Percentiles rank a stretch among this genome's conserved stretches.
These are phyloP conservation scores for Ichneumoninae sp. DNA, from an alignment of 2,888 invertebrate species.

Conservation along the genomic window DNA sequence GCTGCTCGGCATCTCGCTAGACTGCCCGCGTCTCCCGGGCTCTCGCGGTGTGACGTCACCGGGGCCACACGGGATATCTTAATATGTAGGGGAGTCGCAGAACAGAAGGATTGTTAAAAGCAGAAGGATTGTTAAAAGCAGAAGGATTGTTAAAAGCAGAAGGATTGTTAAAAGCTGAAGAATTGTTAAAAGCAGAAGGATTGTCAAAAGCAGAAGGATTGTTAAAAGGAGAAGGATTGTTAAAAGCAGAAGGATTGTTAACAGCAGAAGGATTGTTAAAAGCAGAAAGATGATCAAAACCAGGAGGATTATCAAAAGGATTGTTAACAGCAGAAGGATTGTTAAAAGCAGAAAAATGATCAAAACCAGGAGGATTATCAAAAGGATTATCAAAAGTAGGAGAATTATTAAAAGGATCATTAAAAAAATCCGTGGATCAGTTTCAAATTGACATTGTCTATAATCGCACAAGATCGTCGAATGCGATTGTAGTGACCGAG, in stretches of 20 bases:
- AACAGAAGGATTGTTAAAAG: neutral
- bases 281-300: neutral
- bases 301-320: neutral
- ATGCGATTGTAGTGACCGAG: conserved; percentile 8
- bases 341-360: neutral
- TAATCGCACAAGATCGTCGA: conserved; percentile 26
- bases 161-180: no score
- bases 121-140: neutral
- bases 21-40: no score
- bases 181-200: neutral
- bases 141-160: no score
- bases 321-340: no score
- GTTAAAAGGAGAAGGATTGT: neutral
- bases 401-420: neutral
- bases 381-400: neutral
- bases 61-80: no score
- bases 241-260: neutral
- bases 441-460: conserved; percentile 7
- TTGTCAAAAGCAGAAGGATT: no score
- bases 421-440: conserved; percentile 9
- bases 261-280: neutral
- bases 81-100: no score
- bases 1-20: no score
- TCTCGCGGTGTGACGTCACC: no score
- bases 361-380: neutral